Evolutionary conservation across 2,888 invertebrate genomes (phyloP), one percentile per base, ranked within the genome.

Genomic region (Nasonovia ribisnigri): DNA sequence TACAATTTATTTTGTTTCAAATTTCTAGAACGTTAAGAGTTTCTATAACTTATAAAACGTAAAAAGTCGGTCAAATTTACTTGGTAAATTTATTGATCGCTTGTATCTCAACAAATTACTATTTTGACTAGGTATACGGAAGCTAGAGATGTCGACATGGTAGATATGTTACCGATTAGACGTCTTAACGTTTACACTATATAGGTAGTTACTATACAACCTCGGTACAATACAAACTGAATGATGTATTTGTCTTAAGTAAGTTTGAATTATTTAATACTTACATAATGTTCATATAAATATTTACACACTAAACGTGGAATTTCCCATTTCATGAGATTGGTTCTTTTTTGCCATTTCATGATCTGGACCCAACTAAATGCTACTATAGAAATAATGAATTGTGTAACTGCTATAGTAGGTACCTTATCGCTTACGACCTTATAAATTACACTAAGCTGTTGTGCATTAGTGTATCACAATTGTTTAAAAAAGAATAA

Each of bases 301-400:
- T 77, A 77, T 77, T 77, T 77, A 77, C 36, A 36, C 77, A 77
- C 36, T 36, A 77, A 77, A 77, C 77, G 36, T 20, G 77, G 36
- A 36, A 77, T 77, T 77, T 36, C 77, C 77, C 77, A 77, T 77
- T 77, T 77, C 36, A 77, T 20, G 20, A 77, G 77, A 77, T 77
- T 77, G 77, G 77, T 77, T 36, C 8, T 36, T 77, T 77, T 77
- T 20, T 77, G 77, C 77, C 20, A 36, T 77, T 77, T 77, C 77
- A 77, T 77, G 77, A 77, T 77, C 36, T 77, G 77, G 77, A 77
- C 77, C 77, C 20, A 36, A 77, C 77, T 77, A 77, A 77, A 77
- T 20, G 77, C 20, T 77, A 6, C 20, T 36, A 77, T 77, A 77
- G 77, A 42, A 77, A 77, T 77, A 77, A 77, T 77, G 77, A 77